Percentiles rank a stretch among this genome's conserved stretches.
Conservation (phyloP, 2,888 invertebrate species). For the Dynastes maya region DNA sequence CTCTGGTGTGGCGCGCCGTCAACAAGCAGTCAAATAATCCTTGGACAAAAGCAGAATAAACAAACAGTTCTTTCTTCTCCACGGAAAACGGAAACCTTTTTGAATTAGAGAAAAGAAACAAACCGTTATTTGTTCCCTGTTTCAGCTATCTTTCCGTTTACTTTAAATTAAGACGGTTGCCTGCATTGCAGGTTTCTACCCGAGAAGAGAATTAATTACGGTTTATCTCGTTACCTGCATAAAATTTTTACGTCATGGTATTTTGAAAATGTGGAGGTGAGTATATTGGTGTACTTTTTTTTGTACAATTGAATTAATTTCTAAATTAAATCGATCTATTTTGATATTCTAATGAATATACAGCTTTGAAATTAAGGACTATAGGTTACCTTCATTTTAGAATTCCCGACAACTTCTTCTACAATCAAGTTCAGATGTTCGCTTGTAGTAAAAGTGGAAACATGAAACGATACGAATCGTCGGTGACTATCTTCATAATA, state of each 20-base stretch:
- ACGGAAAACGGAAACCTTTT: neutral
- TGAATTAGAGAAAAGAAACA: slow-evolving; percentile 29
- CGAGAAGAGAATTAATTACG: slow-evolving; percentile 2
- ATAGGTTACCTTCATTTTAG: too few relatives aligned
- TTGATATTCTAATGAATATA: too few relatives aligned
- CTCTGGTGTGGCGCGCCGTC: neutral
- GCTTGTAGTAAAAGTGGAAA: too few relatives aligned
- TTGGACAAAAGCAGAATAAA: slow-evolving; percentile 14
- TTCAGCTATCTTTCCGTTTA: slow-evolving; percentile 19
- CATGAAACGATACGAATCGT: too few relatives aligned
- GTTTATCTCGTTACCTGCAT: slow-evolving; percentile 8
- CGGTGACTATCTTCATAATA: too few relatives aligned
- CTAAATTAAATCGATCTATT: too few relatives aligned
- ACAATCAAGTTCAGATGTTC: too few relatives aligned
- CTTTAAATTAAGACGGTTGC: slow-evolving; percentile 25
- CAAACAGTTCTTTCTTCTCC: neutral
- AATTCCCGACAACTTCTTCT: too few relatives aligned
- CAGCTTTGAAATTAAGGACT: too few relatives aligned
- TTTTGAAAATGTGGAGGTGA: neutral
- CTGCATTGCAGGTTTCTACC: slow-evolving; percentile 18
- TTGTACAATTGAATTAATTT: too few relatives aligned
- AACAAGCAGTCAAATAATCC: neutral
- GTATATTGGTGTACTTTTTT: too few relatives aligned
- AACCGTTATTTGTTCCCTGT: slow-evolving; percentile 18
- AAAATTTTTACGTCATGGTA: neutral